Base-by-base conservation (phyloP, 2,797 vertebrate species). In the Neopelma chrysocephalum region DNA sequence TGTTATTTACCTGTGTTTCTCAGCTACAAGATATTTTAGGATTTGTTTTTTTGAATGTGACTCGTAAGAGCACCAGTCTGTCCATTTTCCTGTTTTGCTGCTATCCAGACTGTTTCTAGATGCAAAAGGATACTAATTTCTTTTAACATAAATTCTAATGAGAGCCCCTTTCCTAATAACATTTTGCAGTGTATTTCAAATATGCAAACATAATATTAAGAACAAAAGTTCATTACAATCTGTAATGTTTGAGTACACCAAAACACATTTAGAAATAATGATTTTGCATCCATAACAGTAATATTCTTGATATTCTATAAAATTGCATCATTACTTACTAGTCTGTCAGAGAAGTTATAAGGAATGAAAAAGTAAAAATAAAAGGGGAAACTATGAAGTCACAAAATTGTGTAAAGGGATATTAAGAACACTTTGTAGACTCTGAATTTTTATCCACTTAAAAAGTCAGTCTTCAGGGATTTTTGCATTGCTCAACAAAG, bases 401-500 rank as follows among this genome's bases (percentile, higher is more conserved):
- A 89, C 6, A 71, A 58, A 84, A 53, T 40, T 10, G 0, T 50
- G 40, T 76, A 86, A 84, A 94, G 34, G 23, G 10, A 80, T 91
- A 18, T 3, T n/a, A n/a, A 56, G 50, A n/a, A 22, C 78, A 31
- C 23, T 64, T 86, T 90, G 47, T 70, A 90, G 60, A 69, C 19
- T 47, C 29, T n/a, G 40, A 83, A 48, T 89, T 96, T 82, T 87
- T 90, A 90, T 54, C 34, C 27, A 38, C 92, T 89, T 93, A 54
- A 89, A 23, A 82, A 76, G 32, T 70, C 17, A 8, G 76, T 76
- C 19, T 83, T 51, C 42, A 29, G 14, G 42, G 23, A 51, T 82
- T 97, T 93, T 93, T 87, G 57, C 26, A 75, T 83, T 96, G 15
- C 71, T 94, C 13, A 65, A 32, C 38, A 69, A 96, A 78, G 62